Evolutionary conservation across 2,113 vertebrate species (phyloP), one percentile per base, ranked within the genome.

Genomic region (Rhombomys opimus): DNA sequence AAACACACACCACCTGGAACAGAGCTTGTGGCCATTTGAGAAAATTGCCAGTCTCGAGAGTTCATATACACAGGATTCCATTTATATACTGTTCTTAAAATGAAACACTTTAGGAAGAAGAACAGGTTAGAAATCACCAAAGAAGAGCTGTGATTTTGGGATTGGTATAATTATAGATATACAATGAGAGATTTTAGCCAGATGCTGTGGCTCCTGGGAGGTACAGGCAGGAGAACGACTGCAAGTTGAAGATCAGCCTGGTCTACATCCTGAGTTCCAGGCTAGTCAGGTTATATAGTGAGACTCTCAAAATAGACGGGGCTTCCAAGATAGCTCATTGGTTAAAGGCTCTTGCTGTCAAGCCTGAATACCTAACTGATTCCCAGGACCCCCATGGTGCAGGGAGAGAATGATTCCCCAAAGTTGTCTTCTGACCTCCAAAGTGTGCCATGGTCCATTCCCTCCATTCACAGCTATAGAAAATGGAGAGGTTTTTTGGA

Each of bases 31-130:
- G 67, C 3, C 23, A 61, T 86, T 80, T 68, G 81, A 90, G 63
- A 81, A 96, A 87, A 54, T 90, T 15, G 72, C 38, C 59, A 52
- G 1, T 85, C 38, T 91, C 70, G n/a, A 59, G 86, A 91, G 14
- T 13, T 80, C 27, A 12, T 73, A 38, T 87, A n/a, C 35, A 78
- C 23, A 61, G 30, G 77, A 80, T 32, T 80, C 52, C 50, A 57
- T 68, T 68, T 63, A 46, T 63, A 38, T 89, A 86, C 73, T 35
- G n/a, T 61, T 89, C 52, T 89, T 95, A 35, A 89, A 73, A 89
- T 89, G 35, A 73, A 13, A 94, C 85, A 72, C 15, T n/a, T n/a
- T 18, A n/a, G 0, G 38, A 32, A 89, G 20, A 68, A 61, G 72
- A 87, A 59, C 38, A 88, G 72, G 30, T 93, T 18, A 15, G 17